Percentiles rank a stretch among this genome's conserved stretches.
These are phyloP conservation scores for Sciurus vulgaris DNA, from an alignment of 2,797 vertebrate genomes.

Conservation along the genomic window DNA sequence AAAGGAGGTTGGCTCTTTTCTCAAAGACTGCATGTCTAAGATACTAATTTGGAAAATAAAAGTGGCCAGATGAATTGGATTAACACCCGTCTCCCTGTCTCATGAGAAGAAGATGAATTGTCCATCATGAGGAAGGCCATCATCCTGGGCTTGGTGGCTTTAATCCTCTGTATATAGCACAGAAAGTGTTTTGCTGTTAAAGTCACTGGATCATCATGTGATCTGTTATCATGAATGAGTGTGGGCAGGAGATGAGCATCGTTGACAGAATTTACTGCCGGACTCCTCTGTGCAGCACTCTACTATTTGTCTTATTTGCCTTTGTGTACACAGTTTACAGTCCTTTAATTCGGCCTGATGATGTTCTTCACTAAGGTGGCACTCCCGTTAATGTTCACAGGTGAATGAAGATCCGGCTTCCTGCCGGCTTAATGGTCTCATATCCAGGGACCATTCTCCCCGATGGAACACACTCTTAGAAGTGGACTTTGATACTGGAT, in stretches of 20 bases:
- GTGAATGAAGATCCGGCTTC: not conserved
- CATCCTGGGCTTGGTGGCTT: not conserved
- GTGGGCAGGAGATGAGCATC: not conserved
- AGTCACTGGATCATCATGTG: not conserved
- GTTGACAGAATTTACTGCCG: fast-evolving
- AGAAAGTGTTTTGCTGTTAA: not conserved
- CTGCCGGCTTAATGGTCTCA: not conserved
- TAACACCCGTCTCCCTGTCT: not conserved
- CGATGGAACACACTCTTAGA: not conserved
- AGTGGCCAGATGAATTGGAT: not conserved
- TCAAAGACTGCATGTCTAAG: not conserved
- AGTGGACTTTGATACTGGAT: not conserved
- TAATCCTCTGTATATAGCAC: not conserved
- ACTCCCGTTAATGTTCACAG: not conserved
- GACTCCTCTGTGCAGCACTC: not conserved
- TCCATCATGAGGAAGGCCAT: not conserved
- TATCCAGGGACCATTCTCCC: not conserved
- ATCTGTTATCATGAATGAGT: not conserved
- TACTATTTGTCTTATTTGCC: not conserved
- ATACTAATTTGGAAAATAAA: not conserved
- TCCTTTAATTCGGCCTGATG: not conserved
- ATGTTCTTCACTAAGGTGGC: not conserved
- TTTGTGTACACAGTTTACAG: not conserved
- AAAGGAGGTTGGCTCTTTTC: not conserved
- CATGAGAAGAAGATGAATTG: not conserved